phyloP scores from a whole-genome alignment of 2,113 vertebrate genomes.

The Antennarius striatus region DNA sequence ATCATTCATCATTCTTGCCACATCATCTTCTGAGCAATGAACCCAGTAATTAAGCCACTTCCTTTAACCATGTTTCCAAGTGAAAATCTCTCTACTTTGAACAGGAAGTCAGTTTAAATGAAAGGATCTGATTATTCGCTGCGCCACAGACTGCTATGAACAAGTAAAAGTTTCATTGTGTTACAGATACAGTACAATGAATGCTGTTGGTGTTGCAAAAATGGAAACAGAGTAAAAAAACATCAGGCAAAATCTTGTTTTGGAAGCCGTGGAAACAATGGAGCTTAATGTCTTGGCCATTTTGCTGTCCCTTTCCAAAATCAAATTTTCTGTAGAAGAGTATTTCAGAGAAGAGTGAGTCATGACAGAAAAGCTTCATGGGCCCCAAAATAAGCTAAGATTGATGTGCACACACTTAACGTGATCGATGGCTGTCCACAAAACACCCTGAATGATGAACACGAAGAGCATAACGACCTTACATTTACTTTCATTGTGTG shows the following conservation, averaged over 20 bases:
- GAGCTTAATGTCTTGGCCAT: constrained; percentile 46
- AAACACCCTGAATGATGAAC: constrained; percentile 34
- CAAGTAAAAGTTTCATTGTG: neutral
- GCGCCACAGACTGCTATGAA: neutral
- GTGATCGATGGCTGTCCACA: constrained; percentile 42
- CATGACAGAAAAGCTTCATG: constrained; percentile 31
- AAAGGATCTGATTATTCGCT: neutral
- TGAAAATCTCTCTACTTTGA: constrained; percentile 8
- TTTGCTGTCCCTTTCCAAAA: constrained; percentile 52
- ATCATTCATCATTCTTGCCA: too few species aligned
- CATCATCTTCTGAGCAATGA: constrained; percentile 12
- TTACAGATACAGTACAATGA: neutral
- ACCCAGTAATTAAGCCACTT: neutral
- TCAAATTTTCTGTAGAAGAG: constrained; percentile 44
- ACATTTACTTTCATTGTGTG: constrained; percentile 32
- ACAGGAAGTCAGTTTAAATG: constrained; percentile 3
- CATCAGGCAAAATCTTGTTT: constrained; percentile 41
- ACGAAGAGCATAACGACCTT: constrained; percentile 21
- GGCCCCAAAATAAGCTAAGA: constrained; percentile 39
- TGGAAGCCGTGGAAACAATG: constrained; percentile 45
- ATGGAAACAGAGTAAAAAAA: constrained; percentile 4
- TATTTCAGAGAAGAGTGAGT: constrained; percentile 50
- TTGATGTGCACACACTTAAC: constrained; percentile 47
- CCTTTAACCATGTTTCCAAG: constrained; percentile 14
- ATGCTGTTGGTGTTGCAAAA: neutral